These are phyloP conservation scores for Daubentonia madagascariensis DNA, from an alignment of 2,113 vertebrate genomes.

Conservation along the genomic window DNA sequence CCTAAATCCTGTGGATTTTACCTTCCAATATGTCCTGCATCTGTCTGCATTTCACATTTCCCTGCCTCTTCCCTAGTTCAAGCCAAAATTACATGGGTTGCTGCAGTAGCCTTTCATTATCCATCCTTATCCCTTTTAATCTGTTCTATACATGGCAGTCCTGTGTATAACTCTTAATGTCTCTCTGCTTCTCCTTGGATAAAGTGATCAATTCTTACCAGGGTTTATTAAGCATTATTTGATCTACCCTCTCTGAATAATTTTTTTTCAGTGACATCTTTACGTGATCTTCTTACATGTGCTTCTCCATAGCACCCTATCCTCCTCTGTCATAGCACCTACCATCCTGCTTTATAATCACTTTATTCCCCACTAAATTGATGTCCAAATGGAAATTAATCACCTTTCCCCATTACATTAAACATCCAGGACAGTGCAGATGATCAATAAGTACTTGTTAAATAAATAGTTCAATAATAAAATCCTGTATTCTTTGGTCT, in stretches of 20 bases:
- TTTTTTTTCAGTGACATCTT: not conserved
- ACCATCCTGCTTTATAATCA: not conserved
- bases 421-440: not conserved
- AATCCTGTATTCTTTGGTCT: not conserved
- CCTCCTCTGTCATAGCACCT: not conserved
- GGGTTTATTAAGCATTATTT: not conserved
- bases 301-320: not conserved
- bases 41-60: not conserved
- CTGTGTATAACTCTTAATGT: not conserved
- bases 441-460: not conserved
- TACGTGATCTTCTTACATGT: not conserved
- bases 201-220: not conserved
- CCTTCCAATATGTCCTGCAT: not conserved
- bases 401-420: not conserved
- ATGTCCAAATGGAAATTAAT: not conserved
- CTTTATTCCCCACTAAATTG: not conserved
- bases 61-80: not conserved
- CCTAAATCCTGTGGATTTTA: not conserved
- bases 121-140: not conserved
- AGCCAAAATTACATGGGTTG: not conserved
- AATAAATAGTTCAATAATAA: not conserved
- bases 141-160: not conserved
- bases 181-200: not conserved
- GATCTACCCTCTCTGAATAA: not conserved
- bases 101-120: not conserved